Base-by-base conservation (phyloP, 2,797 vertebrate species). In the Hoplostethus atlanticus region DNA sequence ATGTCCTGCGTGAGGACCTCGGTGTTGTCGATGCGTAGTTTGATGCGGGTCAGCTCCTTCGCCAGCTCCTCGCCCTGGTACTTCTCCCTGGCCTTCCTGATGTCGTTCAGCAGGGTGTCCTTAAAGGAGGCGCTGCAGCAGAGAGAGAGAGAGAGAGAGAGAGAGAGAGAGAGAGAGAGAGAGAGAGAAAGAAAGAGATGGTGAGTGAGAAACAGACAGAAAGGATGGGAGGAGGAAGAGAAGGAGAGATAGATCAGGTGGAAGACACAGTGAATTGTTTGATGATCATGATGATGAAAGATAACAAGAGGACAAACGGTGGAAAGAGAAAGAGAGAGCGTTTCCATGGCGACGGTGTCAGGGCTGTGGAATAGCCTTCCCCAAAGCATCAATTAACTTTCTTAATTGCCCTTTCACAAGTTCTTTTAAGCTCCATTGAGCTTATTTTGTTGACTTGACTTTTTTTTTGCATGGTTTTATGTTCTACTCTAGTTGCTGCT, bases 1-100 rank as follows among this genome's bases (percentile, higher is more conserved):
- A 99, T 97, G 81, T 99, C 97, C 85, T 97, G 95, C 7, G 97
- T 98, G 68, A 98, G 94, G 58, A 97, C 94, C 81, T 99, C 97
- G 0, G 96, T 97, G 89, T 96, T 97, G 91, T 99, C 97, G 65
- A 98, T 96, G 52, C 96, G 94, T n/a, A 97, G 96, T 74, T 97
- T 98, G 89, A 99, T 99, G 30, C 96, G 94, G 54, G 96, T 86
- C 16, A 99, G 91, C 71, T 98, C 97, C 73, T 97, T 97, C 5
- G 96, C 96, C 83, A 99, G 91, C 81, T 98, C 97, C 87, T 97
- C 96, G 0, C 97, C 98, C 89, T 98, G 97, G 73, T 98, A 98
- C 73, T 97, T 98, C 74, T 97, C 96, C 86, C 97, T 92, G 68
- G 97, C 97, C 91, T 96, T 98, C 55, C 96, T 92, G 87, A 99